These are phyloP conservation scores for Forbesichthys agassizii DNA, from an alignment of 2,113 vertebrate species.

Conservation along the genomic window DNA sequence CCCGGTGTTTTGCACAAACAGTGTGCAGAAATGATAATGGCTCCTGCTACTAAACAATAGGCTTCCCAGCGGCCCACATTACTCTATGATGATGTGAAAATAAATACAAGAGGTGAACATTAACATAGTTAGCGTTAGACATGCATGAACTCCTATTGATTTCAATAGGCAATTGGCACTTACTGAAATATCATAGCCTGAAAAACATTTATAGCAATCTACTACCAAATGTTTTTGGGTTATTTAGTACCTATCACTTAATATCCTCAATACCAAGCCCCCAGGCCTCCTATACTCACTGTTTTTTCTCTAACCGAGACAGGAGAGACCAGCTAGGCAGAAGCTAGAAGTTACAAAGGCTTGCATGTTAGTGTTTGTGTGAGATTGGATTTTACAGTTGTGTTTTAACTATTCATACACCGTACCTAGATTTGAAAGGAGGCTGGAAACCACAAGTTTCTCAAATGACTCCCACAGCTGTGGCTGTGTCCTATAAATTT, in stretches of 20 bases:
- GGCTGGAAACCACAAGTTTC: constrained; percentile 38
- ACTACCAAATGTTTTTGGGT: constrained; percentile 20
- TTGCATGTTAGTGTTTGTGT: constrained; percentile 51
- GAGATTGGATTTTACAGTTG: constrained; percentile 53
- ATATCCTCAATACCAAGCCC: constrained; percentile 36
- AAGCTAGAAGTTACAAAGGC: constrained; percentile 29
- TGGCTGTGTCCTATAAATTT: constrained; percentile 70
- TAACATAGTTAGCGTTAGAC: constrained; percentile 37
- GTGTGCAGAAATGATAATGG: constrained; percentile 55
- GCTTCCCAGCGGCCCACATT: constrained; percentile 41
- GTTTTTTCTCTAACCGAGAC: constrained; percentile 24
- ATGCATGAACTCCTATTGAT: constrained; percentile 24
- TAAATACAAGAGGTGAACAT: constrained; percentile 35
- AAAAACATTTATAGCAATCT: constrained; percentile 18
- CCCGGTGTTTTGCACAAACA: constrained; percentile 47
- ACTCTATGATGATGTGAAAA: constrained; percentile 44
- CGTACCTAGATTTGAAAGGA: constrained; percentile 39
- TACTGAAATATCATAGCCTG: constrained; percentile 31
- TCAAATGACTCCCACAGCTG: constrained; percentile 51
- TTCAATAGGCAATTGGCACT: constrained; percentile 41
- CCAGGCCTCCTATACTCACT: constrained; percentile 42
- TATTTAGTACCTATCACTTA: constrained; percentile 34
- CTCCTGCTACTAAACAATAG: constrained; percentile 58
- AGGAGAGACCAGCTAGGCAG: constrained; percentile 10
- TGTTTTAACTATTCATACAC: constrained; percentile 66